Conservation (phyloP, 2,888 invertebrate species). For the Plebejus anna region DNA sequence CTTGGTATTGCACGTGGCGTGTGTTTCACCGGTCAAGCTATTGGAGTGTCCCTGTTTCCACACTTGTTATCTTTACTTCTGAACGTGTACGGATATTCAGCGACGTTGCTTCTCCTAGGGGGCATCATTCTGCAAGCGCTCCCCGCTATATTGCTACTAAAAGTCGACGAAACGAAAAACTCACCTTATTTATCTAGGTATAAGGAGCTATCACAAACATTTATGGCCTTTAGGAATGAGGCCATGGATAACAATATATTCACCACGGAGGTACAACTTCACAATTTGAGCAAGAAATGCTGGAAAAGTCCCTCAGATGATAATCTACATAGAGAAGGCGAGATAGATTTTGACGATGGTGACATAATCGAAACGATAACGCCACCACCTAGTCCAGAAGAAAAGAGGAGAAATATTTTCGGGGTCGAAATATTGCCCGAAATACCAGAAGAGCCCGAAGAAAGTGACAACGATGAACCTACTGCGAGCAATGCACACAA, state of each 20-base stretch:
- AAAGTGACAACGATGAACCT: constrained; percentile 54
- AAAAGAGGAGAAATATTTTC: constrained; percentile 68
- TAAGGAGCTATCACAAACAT: constrained; percentile 62
- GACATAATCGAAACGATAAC: constrained; percentile 57
- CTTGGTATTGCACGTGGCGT: constrained; percentile 60
- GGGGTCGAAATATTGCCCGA: constrained; percentile 76
- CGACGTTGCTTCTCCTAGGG: constrained; percentile 59
- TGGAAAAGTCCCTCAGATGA: constrained; percentile 75
- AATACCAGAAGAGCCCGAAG: constrained; percentile 76
- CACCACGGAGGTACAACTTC: constrained; percentile 63
- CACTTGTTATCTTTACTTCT: constrained; percentile 65
- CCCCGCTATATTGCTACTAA: constrained; percentile 63
- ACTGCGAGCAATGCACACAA: constrained; percentile 38
- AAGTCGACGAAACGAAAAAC: constrained; percentile 54
- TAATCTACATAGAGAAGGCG: constrained; percentile 54
- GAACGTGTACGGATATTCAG: constrained; percentile 59
- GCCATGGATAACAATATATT: constrained; percentile 48
- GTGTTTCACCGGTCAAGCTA: constrained; percentile 67
- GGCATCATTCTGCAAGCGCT: constrained; percentile 67
- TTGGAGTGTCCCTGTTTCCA: constrained; percentile 68
- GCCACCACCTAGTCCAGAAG: constrained; percentile 71
- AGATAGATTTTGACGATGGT: constrained; percentile 46
- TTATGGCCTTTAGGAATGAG: constrained; percentile 62
- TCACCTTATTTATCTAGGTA: constrained; percentile 61
- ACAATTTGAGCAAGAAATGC: constrained; percentile 65